phyloP scores from a whole-genome alignment of 2,888 invertebrate genomes.

The Parascotia fuliginaria region DNA sequence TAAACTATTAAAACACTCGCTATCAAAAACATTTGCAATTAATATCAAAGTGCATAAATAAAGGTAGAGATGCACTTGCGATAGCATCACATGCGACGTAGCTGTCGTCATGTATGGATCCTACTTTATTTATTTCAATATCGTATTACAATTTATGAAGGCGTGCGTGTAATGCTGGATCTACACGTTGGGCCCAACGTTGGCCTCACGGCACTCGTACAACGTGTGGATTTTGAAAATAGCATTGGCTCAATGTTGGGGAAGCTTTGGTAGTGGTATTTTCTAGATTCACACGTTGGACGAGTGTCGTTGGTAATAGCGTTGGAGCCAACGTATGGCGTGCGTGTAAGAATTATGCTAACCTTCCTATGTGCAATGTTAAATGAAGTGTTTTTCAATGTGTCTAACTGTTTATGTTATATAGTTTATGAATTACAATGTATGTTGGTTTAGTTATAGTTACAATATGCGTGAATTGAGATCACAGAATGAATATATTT shows the following conservation, averaged over 20 bases:
- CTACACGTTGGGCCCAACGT: no score
- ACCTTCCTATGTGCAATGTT: conserved; percentile 28
- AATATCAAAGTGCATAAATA: conserved; percentile 59
- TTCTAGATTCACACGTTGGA: no score
- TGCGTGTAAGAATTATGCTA: conserved; percentile 41
- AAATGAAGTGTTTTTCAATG: conserved; percentile 31
- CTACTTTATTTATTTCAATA: conserved; percentile 74
- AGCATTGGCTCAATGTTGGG: no score
- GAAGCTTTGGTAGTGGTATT: no score
- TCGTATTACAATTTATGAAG: conserved; percentile 77
- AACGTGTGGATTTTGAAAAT: no score
- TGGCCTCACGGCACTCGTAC: no score
- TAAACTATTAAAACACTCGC: conserved; percentile 5
- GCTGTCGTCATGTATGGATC: conserved; percentile 73
- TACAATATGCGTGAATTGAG: background rate
- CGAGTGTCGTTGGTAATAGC: no score
- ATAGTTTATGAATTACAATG: background rate
- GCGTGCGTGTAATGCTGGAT: no score
- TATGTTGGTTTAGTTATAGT: background rate
- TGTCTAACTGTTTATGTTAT: background rate
- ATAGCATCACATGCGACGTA: conserved; percentile 62
- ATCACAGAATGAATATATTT: background rate
- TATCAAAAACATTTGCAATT: conserved; percentile 57
- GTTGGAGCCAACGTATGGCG: no score
- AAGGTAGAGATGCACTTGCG: conserved; percentile 50